Conservation (phyloP, 2,888 invertebrate species). For the Rhorus exstirpatorius region DNA sequence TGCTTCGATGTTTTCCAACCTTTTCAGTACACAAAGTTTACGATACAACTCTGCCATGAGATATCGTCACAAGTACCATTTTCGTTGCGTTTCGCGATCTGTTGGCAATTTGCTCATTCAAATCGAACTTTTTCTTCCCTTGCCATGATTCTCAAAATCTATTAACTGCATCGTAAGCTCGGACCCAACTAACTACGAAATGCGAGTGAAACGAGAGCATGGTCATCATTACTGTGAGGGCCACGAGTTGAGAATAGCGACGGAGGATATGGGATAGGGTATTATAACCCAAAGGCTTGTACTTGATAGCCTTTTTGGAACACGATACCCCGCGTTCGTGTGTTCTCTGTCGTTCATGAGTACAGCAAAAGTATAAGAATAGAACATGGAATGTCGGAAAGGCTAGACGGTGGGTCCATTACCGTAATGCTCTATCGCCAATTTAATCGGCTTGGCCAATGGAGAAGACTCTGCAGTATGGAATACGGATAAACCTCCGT, state of each 20-base stretch:
- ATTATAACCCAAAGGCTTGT: not conserved
- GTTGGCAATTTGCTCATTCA: no score
- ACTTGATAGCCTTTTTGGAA: not conserved
- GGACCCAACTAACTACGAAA: no score
- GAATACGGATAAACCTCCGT: not conserved
- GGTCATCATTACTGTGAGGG: no score
- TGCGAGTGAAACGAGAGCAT: no score
- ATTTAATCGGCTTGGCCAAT: conserved; percentile 5
- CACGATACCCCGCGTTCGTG: not conserved
- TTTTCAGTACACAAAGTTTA: not conserved
- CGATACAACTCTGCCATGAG: not conserved
- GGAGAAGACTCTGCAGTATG: not conserved
- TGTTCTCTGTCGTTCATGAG: conserved; percentile 2
- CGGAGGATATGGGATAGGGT: not conserved
- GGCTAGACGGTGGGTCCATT: conserved; percentile 9
- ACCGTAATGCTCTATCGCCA: not conserved
- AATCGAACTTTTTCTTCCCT: no score
- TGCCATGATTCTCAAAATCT: no score
- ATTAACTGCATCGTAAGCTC: no score
- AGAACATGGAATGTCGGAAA: not conserved
- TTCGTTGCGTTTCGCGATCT: not conserved
- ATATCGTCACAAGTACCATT: not conserved
- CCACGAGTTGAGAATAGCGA: not conserved
- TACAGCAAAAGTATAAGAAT: not conserved
- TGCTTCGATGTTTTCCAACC: not conserved